These are phyloP conservation scores for Spisula solida DNA, from an alignment of 2,888 invertebrate genomes.

Conservation along the genomic window DNA sequence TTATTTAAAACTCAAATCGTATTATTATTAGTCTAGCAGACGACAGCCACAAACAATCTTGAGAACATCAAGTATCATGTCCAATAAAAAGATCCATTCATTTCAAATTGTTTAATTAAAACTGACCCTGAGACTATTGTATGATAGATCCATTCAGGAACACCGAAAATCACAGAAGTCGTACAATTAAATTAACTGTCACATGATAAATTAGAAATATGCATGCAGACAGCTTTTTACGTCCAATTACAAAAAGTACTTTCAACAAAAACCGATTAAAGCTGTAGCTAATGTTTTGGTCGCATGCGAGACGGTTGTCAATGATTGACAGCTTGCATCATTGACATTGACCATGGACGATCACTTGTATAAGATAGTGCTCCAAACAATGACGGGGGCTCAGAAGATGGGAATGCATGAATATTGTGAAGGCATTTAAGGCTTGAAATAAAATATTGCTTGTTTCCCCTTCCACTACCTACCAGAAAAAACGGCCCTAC, in stretches of 20 bases:
- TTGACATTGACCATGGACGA: not conserved
- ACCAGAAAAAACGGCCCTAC: no score
- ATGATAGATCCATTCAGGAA: not conserved
- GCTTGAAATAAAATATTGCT: no score
- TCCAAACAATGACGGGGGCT: not conserved
- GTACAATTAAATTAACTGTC: not conserved
- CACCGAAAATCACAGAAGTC: not conserved
- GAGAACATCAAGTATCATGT: not conserved
- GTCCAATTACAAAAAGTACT: conserved; percentile 16
- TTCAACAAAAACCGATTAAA: conserved; percentile 2
- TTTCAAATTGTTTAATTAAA: not conserved
- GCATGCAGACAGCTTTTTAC: not conserved
- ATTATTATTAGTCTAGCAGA: not conserved
- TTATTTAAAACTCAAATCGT: not conserved
- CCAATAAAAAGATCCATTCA: not conserved
- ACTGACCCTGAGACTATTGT: not conserved
- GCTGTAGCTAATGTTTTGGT: not conserved
- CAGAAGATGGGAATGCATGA: not conserved
- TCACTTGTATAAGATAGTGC: not conserved
- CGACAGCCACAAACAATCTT: no score
- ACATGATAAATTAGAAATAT: not conserved
- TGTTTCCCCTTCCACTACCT: no score
- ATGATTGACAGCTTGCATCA: not conserved
- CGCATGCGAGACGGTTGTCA: not conserved
- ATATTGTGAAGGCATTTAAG: not conserved